These are phyloP conservation scores for Athalia cordata DNA, from an alignment of 2,888 invertebrate species.

Conservation along the genomic window DNA sequence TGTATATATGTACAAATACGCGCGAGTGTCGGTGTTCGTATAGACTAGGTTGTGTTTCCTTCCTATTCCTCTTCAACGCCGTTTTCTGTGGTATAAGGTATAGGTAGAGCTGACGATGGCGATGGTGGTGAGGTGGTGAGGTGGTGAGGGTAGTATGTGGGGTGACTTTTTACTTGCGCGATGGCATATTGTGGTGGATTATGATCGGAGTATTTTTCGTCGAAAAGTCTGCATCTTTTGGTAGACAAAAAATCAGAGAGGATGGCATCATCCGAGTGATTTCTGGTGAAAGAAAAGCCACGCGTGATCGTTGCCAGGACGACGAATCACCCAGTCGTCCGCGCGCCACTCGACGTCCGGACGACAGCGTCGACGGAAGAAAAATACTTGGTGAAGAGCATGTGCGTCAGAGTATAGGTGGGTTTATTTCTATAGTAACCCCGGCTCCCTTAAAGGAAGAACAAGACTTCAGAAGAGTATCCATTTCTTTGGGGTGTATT, in stretches of 20 bases:
- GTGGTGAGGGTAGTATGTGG: constrained; percentile 3
- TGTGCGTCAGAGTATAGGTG: not conserved
- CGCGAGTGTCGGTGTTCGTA: not conserved
- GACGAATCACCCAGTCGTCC: constrained; percentile 37
- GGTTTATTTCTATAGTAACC: constrained; percentile 27
- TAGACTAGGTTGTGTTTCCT: constrained; percentile 23
- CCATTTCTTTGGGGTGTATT: too few species aligned
- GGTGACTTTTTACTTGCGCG: constrained; percentile 42
- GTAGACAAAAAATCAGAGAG: not conserved
- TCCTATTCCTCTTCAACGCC: not conserved
- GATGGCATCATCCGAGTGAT: constrained; percentile 28
- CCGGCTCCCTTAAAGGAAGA: not conserved
- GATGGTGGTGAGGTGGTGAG: constrained; percentile 10
- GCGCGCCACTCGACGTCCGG: not conserved
- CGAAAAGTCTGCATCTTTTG: constrained; percentile 25
- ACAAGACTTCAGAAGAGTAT: too few species aligned
- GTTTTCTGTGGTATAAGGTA: too few species aligned
- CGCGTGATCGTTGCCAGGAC: constrained; percentile 40
- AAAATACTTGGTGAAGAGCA: constrained; percentile 10
- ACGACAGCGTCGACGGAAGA: not conserved
- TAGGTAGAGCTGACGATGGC: not conserved
- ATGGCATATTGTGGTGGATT: constrained; percentile 41
- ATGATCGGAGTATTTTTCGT: constrained; percentile 37
- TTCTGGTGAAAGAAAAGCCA: constrained; percentile 24
- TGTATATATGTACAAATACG: constrained; percentile 1